Conservation (phyloP, 2,888 invertebrate genomes). For the Apodemia hepburni region DNA sequence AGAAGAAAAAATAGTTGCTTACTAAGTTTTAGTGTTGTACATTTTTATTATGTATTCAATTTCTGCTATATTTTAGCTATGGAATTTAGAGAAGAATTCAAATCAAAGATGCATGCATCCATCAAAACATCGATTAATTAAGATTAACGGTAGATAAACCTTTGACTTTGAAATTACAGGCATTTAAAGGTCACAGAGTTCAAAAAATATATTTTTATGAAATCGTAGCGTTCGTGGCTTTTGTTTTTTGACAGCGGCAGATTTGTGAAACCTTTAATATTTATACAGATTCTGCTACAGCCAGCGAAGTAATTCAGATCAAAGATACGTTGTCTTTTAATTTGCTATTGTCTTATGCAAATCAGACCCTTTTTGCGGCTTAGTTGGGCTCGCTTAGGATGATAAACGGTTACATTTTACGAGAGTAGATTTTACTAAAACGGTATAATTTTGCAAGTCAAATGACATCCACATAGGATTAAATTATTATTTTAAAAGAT, state of each 20-base stretch:
- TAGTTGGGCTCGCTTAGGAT: slow-evolving; percentile 44
- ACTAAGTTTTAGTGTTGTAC: too few relatives aligned
- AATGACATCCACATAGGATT: slow-evolving; percentile 37
- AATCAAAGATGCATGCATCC: too few relatives aligned
- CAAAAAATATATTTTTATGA: background rate
- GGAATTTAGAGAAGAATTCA: too few relatives aligned
- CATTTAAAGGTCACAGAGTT: background rate
- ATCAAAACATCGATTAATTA: too few relatives aligned
- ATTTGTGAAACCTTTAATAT: slow-evolving; percentile 3
- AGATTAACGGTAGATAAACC: too few relatives aligned
- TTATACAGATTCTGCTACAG: slow-evolving; percentile 24
- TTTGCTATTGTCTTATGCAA: slow-evolving; percentile 45
- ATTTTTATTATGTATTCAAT: too few relatives aligned
- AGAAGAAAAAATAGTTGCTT: too few relatives aligned
- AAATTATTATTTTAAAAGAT: slow-evolving; percentile 4
- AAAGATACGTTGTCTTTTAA: slow-evolving; percentile 40
- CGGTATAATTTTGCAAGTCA: slow-evolving; percentile 51
- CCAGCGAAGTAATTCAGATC: slow-evolving; percentile 34
- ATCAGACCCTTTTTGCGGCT: slow-evolving; percentile 44
- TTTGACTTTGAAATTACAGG: background rate
- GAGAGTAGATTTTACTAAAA: slow-evolving; percentile 45
- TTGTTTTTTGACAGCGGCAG: background rate
- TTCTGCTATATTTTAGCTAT: too few relatives aligned
- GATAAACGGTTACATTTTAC: slow-evolving; percentile 50
- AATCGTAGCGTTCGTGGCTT: background rate